These are phyloP conservation scores for Illadopsis cleaveri DNA, from an alignment of 2,113 vertebrate species.

Conservation along the genomic window DNA sequence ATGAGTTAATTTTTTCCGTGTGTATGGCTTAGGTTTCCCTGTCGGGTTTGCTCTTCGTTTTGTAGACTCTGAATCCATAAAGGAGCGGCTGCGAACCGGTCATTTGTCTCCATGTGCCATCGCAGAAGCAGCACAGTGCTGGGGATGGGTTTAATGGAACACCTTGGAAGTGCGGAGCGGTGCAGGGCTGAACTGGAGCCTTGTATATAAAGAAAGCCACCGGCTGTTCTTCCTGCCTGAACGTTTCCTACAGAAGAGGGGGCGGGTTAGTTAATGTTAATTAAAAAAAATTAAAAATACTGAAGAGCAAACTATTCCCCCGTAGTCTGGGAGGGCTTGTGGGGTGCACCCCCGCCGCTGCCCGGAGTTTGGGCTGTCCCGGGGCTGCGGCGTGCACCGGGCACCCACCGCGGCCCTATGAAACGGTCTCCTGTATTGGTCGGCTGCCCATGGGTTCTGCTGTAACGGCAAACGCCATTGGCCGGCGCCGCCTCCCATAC, in stretches of 20 bases:
- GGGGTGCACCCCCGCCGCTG: not conserved
- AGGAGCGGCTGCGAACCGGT: not conserved
- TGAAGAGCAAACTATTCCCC: not conserved
- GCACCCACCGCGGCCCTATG: not conserved
- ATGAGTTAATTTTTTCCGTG: too few species aligned
- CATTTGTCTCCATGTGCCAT: not conserved
- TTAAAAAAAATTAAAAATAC: too few species aligned
- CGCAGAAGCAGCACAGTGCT: not conserved
- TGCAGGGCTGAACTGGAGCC: not conserved
- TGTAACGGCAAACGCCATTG: slow-evolving; percentile 75
- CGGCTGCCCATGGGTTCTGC: not conserved
- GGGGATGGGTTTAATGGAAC: not conserved
- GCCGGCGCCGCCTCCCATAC: slow-evolving; percentile 63
- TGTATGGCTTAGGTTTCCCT: not conserved
- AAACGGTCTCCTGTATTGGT: slow-evolving; percentile 35
- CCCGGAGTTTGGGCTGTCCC: not conserved
- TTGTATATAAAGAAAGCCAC: not conserved
- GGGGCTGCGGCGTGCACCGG: not conserved
- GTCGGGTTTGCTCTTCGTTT: not conserved
- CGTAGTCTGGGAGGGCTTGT: not conserved
- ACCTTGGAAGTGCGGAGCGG: not conserved
- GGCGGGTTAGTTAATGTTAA: not conserved
- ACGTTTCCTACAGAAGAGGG: not conserved
- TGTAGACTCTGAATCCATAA: not conserved
- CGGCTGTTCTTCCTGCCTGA: not conserved